Base-by-base conservation (phyloP, 2,888 invertebrate species). In the Ecliptopera silaceata region DNA sequence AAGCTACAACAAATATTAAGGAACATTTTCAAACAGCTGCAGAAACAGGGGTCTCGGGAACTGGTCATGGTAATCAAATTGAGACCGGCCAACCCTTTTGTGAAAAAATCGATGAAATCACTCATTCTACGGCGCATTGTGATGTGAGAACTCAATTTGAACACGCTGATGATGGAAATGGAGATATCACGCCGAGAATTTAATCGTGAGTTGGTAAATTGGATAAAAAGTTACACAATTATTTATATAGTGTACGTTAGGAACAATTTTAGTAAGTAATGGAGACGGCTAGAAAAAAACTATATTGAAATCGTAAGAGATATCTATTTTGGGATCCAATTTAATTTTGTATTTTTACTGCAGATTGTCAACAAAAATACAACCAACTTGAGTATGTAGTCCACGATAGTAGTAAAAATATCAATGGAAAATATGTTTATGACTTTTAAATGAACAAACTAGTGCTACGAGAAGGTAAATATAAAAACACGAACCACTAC, bases 141-240 rank as follows among this genome's bases (percentile, higher is more conserved):
- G 79, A 86, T 86, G 87, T 88, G 90, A 90, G 89, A 90, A 90
- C 90, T 91, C 86, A 90, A 91, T 91, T 88, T 78, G 74, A 77
- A 78, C 81, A 80, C 76, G 82, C 75, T 75, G 82, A 79, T 78
- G 73, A 70, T 72, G 70, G 78, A 80, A 82, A 89, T 89, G 79
- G 81, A 89, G 87, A 87, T 82, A 83, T 89, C 80, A 72, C 66
- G 64, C 62, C 52, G 63, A 55, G 65, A 68, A 66, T 70, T 67
- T 49, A 61, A 68, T 67, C 65, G 56, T 64, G 58, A 65, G 59
- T 59, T 59, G 48, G 64, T 68, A 59, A 68, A 70, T 58, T 59
- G 49, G 53, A 54, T 47, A 51, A 50, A 52, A 53, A 38, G 17
- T 49, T 36, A 8, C 32, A 22, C 46, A 51, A 54, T 50, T 43